Conservation (phyloP, 1,140 invertebrate genomes). For the Protaetia brevitarsis region DNA sequence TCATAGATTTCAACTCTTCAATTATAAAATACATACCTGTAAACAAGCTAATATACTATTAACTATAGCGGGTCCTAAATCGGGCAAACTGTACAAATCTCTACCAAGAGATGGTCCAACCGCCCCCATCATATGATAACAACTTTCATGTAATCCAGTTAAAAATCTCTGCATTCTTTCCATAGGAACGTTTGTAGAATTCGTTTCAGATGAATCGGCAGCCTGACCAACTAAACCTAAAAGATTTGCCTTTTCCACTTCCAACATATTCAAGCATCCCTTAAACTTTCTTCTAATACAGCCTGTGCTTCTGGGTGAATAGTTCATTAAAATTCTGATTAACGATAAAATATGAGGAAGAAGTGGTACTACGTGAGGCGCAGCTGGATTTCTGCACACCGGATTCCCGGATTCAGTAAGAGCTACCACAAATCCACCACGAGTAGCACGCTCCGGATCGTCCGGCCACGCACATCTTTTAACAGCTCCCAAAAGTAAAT, state of each 20-base stretch:
- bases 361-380: constrained; percentile 74
- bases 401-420: constrained; percentile 60
- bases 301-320: constrained; percentile 64
- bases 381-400: constrained; percentile 80
- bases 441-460: constrained; percentile 71
- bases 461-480: constrained; percentile 82
- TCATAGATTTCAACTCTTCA: neutral
- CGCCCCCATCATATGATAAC: constrained; percentile 75
- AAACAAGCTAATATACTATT: constrained; percentile 68
- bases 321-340: constrained; percentile 75
- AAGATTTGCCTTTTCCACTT: constrained; percentile 66
- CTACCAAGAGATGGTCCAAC: constrained; percentile 74
- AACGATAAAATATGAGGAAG: constrained; percentile 74
- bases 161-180: constrained; percentile 82
- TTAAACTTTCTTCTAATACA: constrained; percentile 63
- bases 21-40: constrained; percentile 50
- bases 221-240: constrained; percentile 56
- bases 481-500: constrained; percentile 75
- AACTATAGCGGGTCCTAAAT: constrained; percentile 58
- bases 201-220: constrained; percentile 49
- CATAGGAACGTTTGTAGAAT: constrained; percentile 54
- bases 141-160: constrained; percentile 64
- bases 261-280: constrained; percentile 66
- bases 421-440: constrained; percentile 77
- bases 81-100: constrained; percentile 74